These are phyloP conservation scores for Acestrorhynchus altus DNA, from an alignment of 2,797 vertebrate genomes.

Conservation along the genomic window DNA sequence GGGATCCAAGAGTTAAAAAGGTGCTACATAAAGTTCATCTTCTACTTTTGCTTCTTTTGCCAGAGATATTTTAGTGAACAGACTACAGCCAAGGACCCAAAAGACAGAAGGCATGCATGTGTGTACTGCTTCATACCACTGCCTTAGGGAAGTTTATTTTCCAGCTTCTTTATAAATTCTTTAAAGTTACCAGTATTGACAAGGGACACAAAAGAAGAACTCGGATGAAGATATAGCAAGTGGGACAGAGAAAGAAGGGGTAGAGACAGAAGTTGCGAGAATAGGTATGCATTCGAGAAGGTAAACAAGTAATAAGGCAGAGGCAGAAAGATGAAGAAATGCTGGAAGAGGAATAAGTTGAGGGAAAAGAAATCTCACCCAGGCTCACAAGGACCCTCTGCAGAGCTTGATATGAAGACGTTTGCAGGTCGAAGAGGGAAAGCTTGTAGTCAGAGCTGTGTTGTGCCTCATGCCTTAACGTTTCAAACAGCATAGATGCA, in stretches of 20 bases:
- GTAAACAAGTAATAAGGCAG: not conserved
- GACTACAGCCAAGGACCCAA: not conserved
- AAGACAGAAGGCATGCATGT: not conserved
- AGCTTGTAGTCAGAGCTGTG: constrained; percentile 92
- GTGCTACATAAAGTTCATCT: too few relatives aligned
- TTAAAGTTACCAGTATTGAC: not conserved
- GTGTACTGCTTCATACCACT: not conserved
- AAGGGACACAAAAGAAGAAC: not conserved
- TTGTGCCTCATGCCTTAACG: constrained; percentile 89
- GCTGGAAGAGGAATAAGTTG: not conserved
- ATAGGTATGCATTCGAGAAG: not conserved
- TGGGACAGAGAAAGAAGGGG: not conserved
- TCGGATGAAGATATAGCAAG: not conserved
- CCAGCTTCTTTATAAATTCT: not conserved
- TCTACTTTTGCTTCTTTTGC: too few relatives aligned
- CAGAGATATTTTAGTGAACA: not conserved
- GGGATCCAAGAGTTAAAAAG: too few relatives aligned
- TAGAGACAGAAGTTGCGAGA: not conserved
- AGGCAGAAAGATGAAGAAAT: not conserved
- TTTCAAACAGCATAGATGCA: constrained; percentile 89
- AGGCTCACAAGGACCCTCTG: constrained; percentile 94
- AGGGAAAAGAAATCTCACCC: constrained; percentile 72
- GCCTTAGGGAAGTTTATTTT: not conserved
- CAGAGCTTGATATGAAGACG: constrained; percentile 93
- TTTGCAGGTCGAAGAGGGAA: constrained; percentile 94